Percentiles rank a stretch among this genome's conserved stretches.
Conservation (phyloP, 2,888 invertebrate genomes). For the Laothoe populi region DNA sequence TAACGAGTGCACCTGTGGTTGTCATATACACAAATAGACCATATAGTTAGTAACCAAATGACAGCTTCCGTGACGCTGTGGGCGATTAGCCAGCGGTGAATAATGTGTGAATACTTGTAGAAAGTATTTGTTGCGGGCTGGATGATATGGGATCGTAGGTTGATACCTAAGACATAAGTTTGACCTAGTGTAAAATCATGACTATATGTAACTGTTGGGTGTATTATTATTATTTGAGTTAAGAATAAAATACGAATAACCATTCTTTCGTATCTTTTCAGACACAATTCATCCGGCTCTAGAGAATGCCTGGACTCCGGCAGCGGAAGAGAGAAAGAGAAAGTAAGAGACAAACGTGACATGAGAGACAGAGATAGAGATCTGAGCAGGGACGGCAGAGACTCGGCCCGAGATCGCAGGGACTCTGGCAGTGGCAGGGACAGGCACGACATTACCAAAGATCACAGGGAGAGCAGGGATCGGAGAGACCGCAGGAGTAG, state of each 20-base stretch:
- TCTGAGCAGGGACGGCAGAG: conserved; percentile 72
- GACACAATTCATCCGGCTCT: conserved; percentile 79
- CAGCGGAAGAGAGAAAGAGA: conserved; percentile 80
- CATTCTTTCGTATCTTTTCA: conserved; percentile 40
- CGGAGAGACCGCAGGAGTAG: conserved; percentile 65
- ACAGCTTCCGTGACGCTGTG: no score
- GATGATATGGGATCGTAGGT: no score
- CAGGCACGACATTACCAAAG: conserved; percentile 70
- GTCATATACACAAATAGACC: no score
- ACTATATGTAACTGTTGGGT: no score
- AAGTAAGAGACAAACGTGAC: conserved; percentile 71
- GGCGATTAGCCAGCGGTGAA: no score
- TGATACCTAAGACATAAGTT: no score
- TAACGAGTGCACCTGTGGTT: no score
- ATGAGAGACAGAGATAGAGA: conserved; percentile 69
- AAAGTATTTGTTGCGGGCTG: no score
- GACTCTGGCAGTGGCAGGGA: conserved; percentile 78
- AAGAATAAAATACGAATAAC: background rate
- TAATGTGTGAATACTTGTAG: no score
- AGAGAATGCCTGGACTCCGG: conserved; percentile 80
- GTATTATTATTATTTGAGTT: no score
- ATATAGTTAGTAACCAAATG: no score
- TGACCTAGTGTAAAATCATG: no score
- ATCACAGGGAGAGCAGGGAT: conserved; percentile 63
- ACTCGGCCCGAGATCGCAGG: conserved; percentile 62